Base-by-base conservation (phyloP, 2,888 invertebrate genomes). In the Andrena haemorrhoa region DNA sequence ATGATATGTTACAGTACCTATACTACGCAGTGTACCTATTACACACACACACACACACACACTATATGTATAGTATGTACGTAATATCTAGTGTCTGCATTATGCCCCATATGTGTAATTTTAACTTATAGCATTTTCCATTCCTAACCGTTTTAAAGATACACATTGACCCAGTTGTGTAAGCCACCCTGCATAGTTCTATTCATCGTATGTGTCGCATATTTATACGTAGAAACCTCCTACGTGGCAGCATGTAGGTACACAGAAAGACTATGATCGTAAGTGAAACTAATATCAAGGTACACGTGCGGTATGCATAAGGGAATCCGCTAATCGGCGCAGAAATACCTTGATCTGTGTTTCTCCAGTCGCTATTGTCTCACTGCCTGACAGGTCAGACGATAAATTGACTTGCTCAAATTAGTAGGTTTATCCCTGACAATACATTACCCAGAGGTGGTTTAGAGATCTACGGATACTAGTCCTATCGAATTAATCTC, bases 361-460 rank as follows among this genome's bases (percentile, higher is more conserved):
- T 81, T 71, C 68, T 16, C 56, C 33, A 41, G 64, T 49, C 56
- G 51, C 61, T 64, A 71, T 78, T 83, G 63, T 73, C 51, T 60
- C 53, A 35, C 29, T n/a, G 66, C 16, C 64, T 66, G 79, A 79
- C 70, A 77, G 69, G 49, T 75, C 70, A n/a, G 76, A 82, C 84
- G 77, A 86, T 86, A 84, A 84, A 86, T 86, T 61, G 79, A 86
- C 77, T 82, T 74, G 79, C 77, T 84, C 79, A 74, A 86, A 86
- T 71, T 72, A 75, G 82, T 65, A 65, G 77, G 73, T 86, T 86
- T 84, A 86, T 86, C 82, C 87, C n/a, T 60, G 61, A 66, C 82
- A 75, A 84, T 86, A 75, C 86, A 78, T 86, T 86, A 82, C 41
- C 77, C 63, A 51, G 35, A 60, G 64, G 49, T 81, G 68, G 58